These are phyloP conservation scores for Tragulus kanchil DNA, from an alignment of 2,113 vertebrate genomes.

Conservation along the genomic window DNA sequence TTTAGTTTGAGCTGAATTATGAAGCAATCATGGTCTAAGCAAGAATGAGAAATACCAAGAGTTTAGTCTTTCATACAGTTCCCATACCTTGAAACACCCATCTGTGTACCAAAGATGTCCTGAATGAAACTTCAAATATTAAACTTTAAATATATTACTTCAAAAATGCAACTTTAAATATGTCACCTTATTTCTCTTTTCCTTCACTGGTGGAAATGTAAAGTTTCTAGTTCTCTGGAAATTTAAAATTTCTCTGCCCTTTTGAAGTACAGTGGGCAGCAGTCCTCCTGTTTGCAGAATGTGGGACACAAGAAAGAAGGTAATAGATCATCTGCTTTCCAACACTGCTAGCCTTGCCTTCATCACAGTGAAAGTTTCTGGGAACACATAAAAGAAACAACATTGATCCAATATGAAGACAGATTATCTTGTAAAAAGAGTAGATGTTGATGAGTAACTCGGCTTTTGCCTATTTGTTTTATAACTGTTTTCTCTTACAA, in stretches of 20 bases:
- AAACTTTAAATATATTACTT: neutral
- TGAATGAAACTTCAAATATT: neutral
- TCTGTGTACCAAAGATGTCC: neutral
- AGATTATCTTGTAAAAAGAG: conserved; percentile 2
- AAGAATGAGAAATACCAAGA: neutral
- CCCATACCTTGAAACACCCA: neutral
- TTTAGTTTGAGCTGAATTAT: conserved; percentile 8
- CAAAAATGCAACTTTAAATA: neutral
- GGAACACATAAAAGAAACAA: neutral
- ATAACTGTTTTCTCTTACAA: conserved; percentile 18
- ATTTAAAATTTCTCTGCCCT: neutral
- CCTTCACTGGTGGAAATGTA: neutral
- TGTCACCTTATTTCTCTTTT: neutral
- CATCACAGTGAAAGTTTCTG: neutral
- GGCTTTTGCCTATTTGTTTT: conserved; percentile 28
- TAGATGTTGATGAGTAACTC: conserved; percentile 41
- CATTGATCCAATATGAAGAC: neutral
- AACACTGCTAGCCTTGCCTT: neutral
- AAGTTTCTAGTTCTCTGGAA: conserved; percentile 57
- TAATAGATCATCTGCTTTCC: neutral
- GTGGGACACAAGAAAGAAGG: neutral
- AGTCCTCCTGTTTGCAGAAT: neutral
- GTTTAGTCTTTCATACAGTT: neutral
- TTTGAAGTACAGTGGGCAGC: neutral
- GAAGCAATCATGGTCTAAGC: neutral